A percentile compares a stretch with the other conserved stretches of the same genome.
Evolutionary conservation across 2,113 vertebrate species (phyloP).

Genomic region (Bos indicus): DNA sequence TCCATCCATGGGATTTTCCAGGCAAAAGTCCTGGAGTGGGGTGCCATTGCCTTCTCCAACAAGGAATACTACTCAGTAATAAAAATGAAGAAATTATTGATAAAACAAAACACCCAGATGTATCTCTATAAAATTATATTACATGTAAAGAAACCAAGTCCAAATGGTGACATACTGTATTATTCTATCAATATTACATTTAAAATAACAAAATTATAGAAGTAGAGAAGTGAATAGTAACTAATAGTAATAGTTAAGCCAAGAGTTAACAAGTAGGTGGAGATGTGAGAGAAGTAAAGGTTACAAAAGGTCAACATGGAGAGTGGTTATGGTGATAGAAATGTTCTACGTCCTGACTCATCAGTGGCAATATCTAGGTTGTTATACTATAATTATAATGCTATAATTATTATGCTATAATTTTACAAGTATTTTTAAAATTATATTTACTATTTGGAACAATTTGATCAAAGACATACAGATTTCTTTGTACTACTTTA

Average conservation of each 20-base stretch:
- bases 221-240: not conserved
- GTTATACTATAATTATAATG: no score
- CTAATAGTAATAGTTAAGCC: not conserved
- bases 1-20: no score
- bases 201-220: not conserved
- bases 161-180: not conserved
- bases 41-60: no score
- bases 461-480: not conserved
- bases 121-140: not conserved
- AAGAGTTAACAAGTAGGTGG: not conserved
- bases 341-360: not conserved
- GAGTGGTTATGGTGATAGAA: not conserved
- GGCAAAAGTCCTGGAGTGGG: no score
- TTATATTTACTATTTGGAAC: not conserved
- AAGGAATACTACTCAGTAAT: not conserved
- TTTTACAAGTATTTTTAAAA: not conserved
- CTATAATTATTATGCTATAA: not conserved
- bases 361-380: not conserved
- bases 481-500: not conserved
- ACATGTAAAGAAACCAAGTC: not conserved
- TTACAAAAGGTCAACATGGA: not conserved
- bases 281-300: not conserved
- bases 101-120: not conserved
- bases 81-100: not conserved
- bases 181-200: not conserved